These are phyloP conservation scores for Eucera pruinosa DNA, from an alignment of 2,888 invertebrate genomes.

Conservation along the genomic window DNA sequence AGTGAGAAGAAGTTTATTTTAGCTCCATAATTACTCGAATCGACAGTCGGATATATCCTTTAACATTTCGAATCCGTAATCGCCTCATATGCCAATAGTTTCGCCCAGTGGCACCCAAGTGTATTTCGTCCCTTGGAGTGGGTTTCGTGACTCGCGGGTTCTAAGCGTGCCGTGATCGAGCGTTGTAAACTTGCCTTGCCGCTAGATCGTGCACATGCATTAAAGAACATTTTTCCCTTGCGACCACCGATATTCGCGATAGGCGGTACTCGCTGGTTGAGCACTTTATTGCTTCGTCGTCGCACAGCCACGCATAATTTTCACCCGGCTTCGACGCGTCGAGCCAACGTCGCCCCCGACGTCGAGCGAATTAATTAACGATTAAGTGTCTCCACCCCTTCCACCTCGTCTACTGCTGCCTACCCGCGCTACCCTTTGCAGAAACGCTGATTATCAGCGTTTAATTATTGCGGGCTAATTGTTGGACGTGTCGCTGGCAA, in stretches of 20 bases:
- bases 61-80: slow-evolving; percentile 13
- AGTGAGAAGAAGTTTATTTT: too few relatives aligned
- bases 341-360: not conserved
- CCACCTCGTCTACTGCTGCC: too few relatives aligned
- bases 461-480: slow-evolving; percentile 62
- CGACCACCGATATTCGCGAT: slow-evolving; percentile 38
- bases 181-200: slow-evolving; percentile 71
- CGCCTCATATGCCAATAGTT: slow-evolving; percentile 65
- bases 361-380: slow-evolving; percentile 61
- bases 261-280: slow-evolving; percentile 33
- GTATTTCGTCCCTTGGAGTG: slow-evolving; percentile 7
- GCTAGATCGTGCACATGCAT: slow-evolving; percentile 67
- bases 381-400: slow-evolving; percentile 22
- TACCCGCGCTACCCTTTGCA: not conserved
- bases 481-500: slow-evolving; percentile 4
- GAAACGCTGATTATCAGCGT: slow-evolving; percentile 57
- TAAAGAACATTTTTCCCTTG: slow-evolving; percentile 64
- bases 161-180: slow-evolving; percentile 70
- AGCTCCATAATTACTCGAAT: too few relatives aligned
- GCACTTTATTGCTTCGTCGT: slow-evolving; percentile 64
- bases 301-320: slow-evolving; percentile 59
- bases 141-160: slow-evolving; percentile 76
- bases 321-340: slow-evolving; percentile 41
- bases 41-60: slow-evolving; percentile 23
- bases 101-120: too few relatives aligned